phyloP scores from a whole-genome alignment of 2,888 invertebrate genomes.

The Oeneis ivallda region DNA sequence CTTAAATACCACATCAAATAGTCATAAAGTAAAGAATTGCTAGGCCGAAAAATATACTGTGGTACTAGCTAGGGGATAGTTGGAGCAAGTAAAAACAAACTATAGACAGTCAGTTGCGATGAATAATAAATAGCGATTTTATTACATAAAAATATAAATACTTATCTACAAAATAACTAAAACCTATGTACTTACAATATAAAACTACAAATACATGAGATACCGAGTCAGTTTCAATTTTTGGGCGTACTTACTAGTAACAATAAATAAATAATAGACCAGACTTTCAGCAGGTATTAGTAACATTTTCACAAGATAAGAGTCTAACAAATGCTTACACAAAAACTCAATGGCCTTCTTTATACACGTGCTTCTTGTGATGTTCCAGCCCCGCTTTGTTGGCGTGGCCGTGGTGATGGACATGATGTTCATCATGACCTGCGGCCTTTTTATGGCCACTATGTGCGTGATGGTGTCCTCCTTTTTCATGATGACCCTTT shows the following conservation, averaged over 20 bases:
- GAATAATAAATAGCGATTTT: slow-evolving; percentile 24
- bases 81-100: neutral
- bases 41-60: neutral
- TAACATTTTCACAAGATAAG: slow-evolving; percentile 30
- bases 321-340: slow-evolving; percentile 27
- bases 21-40: neutral
- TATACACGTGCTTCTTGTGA: slow-evolving; percentile 89
- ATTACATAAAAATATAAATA: slow-evolving; percentile 27
- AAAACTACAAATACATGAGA: slow-evolving; percentile 16
- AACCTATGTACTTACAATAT: neutral
- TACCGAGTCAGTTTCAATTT: slow-evolving; percentile 12
- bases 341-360: slow-evolving; percentile 71
- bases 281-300: slow-evolving; percentile 32
- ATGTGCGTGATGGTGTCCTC: slow-evolving; percentile 89
- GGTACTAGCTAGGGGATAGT: neutral
- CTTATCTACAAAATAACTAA: slow-evolving; percentile 18
- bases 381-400: slow-evolving; percentile 91
- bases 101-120: neutral
- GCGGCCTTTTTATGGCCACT: slow-evolving; percentile 90
- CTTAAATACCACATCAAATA: no score
- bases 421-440: slow-evolving; percentile 89
- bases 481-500: slow-evolving; percentile 90
- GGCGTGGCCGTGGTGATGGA: slow-evolving; percentile 87
- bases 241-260: slow-evolving; percentile 33
- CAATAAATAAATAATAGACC: slow-evolving; percentile 43